Percentiles rank a stretch among this genome's conserved stretches.
phyloP scores from a whole-genome alignment of 2,113 vertebrate species.

The Plecturocebus donacophilus region DNA sequence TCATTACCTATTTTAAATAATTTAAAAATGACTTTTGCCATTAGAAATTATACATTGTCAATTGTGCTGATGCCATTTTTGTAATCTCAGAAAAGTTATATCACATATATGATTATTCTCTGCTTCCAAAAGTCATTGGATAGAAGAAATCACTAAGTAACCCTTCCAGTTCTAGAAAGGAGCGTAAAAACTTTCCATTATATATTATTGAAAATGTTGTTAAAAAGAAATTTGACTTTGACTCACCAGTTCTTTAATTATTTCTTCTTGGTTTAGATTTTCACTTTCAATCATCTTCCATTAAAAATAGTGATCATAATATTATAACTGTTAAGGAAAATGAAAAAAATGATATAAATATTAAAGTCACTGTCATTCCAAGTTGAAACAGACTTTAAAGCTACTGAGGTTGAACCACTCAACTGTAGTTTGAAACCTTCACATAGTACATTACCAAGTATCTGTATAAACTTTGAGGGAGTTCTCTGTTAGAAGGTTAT shows the following conservation, averaged over 20 bases:
- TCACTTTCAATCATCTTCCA: constrained; percentile 85
- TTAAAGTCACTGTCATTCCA: neutral
- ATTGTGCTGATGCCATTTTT: neutral
- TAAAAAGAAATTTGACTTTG: constrained; percentile 48
- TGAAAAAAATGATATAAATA: constrained; percentile 41
- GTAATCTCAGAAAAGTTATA: neutral
- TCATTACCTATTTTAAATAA: constrained; percentile 48
- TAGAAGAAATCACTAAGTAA: neutral
- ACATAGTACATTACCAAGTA: neutral
- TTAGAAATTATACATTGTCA: constrained; percentile 33
- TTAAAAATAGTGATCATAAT: constrained; percentile 61
- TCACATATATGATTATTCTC: neutral
- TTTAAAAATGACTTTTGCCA: neutral
- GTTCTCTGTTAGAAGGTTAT: neutral
- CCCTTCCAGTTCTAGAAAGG: neutral
- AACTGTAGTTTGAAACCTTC: neutral
- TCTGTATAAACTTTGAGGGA: neutral
- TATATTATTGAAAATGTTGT: neutral
- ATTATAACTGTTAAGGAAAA: constrained; percentile 64
- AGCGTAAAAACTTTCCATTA: constrained; percentile 6
- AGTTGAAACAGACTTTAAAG: neutral
- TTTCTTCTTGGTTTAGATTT: constrained; percentile 85
- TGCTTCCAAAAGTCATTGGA: neutral
- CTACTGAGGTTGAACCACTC: neutral
- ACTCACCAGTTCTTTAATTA: constrained; percentile 90